These are phyloP conservation scores for Homarus americanus DNA, from an alignment of 1,140 invertebrate genomes.

Conservation along the genomic window DNA sequence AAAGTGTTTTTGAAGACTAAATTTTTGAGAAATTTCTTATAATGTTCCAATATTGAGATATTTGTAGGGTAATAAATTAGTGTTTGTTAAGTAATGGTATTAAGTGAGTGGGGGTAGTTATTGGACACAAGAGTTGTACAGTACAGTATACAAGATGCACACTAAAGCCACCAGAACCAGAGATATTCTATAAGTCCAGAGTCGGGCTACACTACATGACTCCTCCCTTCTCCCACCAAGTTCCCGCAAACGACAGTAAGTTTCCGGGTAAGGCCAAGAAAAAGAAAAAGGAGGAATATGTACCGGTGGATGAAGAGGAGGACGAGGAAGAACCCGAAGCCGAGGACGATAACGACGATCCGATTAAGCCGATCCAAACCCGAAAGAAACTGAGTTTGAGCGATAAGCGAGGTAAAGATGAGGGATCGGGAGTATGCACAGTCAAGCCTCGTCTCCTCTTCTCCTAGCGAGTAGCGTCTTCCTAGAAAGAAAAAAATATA, in stretches of 20 bases:
- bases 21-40: too few relatives aligned
- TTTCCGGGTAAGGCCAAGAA: constrained; percentile 74
- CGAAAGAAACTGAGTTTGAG: constrained; percentile 71
- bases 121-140: background rate
- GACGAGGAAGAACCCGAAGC: constrained; percentile 63
- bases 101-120: background rate
- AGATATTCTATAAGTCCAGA: background rate
- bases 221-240: constrained; percentile 65
- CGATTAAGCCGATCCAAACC: constrained; percentile 68
- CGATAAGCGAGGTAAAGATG: constrained; percentile 74
- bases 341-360: constrained; percentile 72
- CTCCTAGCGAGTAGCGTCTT: constrained; percentile 66
- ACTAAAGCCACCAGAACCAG: constrained; percentile 49
- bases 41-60: too few relatives aligned
- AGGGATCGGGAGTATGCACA: constrained; percentile 41
- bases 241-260: constrained; percentile 75
- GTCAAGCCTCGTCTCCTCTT: constrained; percentile 54
- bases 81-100: background rate
- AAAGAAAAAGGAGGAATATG: constrained; percentile 73
- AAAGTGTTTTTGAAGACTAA: too few relatives aligned
- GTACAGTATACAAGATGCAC: background rate
- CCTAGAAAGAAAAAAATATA: constrained; percentile 47
- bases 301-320: constrained; percentile 63
- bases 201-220: constrained; percentile 54
- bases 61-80: too few relatives aligned